These are phyloP conservation scores for Cirrhinus molitorella DNA, from an alignment of 2,797 vertebrate genomes.

Conservation along the genomic window DNA sequence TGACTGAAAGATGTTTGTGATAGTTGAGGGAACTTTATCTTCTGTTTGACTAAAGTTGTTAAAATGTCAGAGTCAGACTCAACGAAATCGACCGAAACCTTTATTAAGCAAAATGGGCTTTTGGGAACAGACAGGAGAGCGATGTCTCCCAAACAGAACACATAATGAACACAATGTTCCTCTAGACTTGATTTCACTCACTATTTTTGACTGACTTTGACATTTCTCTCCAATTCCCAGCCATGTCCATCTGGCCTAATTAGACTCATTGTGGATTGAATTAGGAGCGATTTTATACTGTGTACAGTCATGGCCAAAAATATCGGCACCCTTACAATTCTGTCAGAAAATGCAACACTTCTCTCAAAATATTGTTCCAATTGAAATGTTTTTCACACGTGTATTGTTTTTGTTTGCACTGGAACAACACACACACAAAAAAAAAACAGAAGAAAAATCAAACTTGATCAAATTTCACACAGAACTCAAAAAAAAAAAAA, in stretches of 20 bases:
- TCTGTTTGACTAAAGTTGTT: not conserved
- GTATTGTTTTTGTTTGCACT: too few relatives aligned
- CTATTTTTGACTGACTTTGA: not conserved
- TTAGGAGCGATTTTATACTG: not conserved
- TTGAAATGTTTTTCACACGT: too few relatives aligned
- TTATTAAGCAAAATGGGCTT: not conserved
- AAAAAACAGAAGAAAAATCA: too few relatives aligned
- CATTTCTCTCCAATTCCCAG: not conserved
- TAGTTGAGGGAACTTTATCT: not conserved
- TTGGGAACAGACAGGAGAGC: constrained; percentile 3
- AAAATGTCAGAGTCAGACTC: not conserved
- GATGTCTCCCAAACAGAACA: not conserved
- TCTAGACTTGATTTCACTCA: not conserved
- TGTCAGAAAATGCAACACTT: too few relatives aligned
- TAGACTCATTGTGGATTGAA: not conserved
- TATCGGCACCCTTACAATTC: too few relatives aligned
- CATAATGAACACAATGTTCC: not conserved
- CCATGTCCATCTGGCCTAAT: not conserved
- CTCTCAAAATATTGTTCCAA: too few relatives aligned
- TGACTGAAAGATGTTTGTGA: not conserved
- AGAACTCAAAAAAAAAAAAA: too few relatives aligned
- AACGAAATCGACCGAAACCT: not conserved
- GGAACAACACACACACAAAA: too few relatives aligned
- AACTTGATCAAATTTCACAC: too few relatives aligned
- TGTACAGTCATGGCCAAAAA: too few relatives aligned